Percentiles rank a stretch among this genome's conserved stretches.
Conservation (phyloP, 1,140 invertebrate species). For the Amphibalanus amphitrite region DNA sequence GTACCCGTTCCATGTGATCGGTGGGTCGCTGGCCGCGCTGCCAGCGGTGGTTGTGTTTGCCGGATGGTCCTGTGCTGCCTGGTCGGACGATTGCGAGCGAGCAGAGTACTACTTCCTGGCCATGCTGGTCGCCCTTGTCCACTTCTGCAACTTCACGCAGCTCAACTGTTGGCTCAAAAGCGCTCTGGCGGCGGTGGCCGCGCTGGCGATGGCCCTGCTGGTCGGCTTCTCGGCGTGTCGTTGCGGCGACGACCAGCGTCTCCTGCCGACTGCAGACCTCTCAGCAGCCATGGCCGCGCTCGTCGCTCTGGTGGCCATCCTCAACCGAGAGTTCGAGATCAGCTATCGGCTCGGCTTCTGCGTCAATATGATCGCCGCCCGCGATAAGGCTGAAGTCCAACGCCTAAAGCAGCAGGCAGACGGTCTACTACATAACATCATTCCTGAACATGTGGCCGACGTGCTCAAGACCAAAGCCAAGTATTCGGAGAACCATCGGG, state of each 20-base stretch:
- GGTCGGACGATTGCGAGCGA: constrained; percentile 23
- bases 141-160: constrained; percentile 88
- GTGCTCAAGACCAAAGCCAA: constrained; percentile 80
- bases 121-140: constrained; percentile 55
- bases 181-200: constrained; percentile 54
- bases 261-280: not conserved
- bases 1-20: constrained; percentile 74
- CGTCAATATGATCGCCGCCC: constrained; percentile 69
- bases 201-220: constrained; percentile 20
- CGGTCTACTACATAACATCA: constrained; percentile 89
- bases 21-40: constrained; percentile 61
- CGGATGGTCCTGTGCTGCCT: constrained; percentile 44
- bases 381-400: constrained; percentile 64
- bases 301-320: constrained; percentile 67
- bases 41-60: constrained; percentile 63
- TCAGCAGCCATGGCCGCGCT: constrained; percentile 47
- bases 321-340: constrained; percentile 88
- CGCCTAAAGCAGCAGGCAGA: constrained; percentile 87
- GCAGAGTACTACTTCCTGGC: constrained; percentile 43
- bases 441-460: constrained; percentile 83
- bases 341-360: constrained; percentile 84
- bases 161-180: constrained; percentile 89
- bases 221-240: constrained; percentile 8
- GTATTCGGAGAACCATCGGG: constrained; percentile 87
- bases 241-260: not conserved